Evolutionary conservation across 1,140 invertebrate species (phyloP).

Genomic region (Listronotus bonariensis): DNA sequence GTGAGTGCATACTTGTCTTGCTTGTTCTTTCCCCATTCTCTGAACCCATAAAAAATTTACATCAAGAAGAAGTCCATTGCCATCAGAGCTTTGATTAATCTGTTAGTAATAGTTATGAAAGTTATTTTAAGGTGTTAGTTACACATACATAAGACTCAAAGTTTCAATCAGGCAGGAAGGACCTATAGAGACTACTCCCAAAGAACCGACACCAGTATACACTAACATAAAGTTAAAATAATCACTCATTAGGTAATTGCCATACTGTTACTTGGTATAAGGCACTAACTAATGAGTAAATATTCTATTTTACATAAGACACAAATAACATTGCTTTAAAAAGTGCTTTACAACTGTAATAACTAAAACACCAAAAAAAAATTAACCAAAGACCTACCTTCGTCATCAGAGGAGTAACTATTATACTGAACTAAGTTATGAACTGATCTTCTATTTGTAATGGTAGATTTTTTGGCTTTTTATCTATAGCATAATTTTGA

Average conservation of each 20-base stretch:
- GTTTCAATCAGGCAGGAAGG: slow-evolving; percentile 53
- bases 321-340: neutral
- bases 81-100: slow-evolving; percentile 42
- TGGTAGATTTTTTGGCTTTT: slow-evolving; percentile 40
- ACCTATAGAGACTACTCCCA: slow-evolving; percentile 52
- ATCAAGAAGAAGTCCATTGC: slow-evolving; percentile 46
- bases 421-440: slow-evolving; percentile 63
- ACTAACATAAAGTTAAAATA: slow-evolving; percentile 12
- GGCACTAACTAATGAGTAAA: neutral
- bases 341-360: neutral
- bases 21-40: slow-evolving; percentile 51
- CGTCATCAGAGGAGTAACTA: slow-evolving; percentile 85
- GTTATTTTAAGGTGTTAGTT: slow-evolving; percentile 49
- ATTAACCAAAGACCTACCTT: slow-evolving; percentile 65
- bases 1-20: slow-evolving; percentile 53
- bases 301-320: neutral
- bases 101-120: slow-evolving; percentile 47
- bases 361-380: slow-evolving; percentile 3
- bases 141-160: slow-evolving; percentile 50
- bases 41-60: slow-evolving; percentile 55
- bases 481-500: slow-evolving; percentile 45
- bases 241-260: slow-evolving; percentile 2
- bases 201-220: slow-evolving; percentile 39
- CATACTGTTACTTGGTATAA: neutral
- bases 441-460: slow-evolving; percentile 35